Base-by-base conservation (phyloP, 2,888 invertebrate species). In the Hecatera dysodea region DNA sequence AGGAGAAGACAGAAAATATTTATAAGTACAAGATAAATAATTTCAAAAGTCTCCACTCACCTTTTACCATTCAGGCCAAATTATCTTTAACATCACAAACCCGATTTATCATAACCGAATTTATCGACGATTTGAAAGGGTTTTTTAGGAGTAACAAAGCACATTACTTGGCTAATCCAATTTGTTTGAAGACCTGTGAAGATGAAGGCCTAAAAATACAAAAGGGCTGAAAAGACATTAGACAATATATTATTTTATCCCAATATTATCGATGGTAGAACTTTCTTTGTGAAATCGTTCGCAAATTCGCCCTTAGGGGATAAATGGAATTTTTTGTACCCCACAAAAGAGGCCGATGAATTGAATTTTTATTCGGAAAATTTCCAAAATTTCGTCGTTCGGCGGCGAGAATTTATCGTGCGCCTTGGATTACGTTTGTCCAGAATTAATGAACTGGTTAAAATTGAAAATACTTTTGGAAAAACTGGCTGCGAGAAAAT, bases 211-310 rank as follows among this genome's bases (percentile, higher is more conserved):
- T 50, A 46, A 72, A 69, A 72, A 63, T 61, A 80, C 60, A 84
- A 76, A 84, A 64, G 72, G 69, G 61, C 56, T 50, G 53, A 48
- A 72, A 69, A 72, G 56, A 76, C 76, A 81, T 68, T 76, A 76
- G 59, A 55, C 48, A 46, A 69, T 81, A 65, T 72, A 83, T 77
- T 75, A 67, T 79, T 80, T 77, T 83, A 70, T 74, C 56, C 67
- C 71, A 53, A 68, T 70, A 78, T 78, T 83, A 80, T 78, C 75
- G 78, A 81, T 80, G 74, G 72, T 64, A 79, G 79, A 73, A 74
- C 68, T 75, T 82, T 84, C 82, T 86, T 86, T 85, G 78, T 83
- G 73, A 70, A 84, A 82, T 75, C 64, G 75, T 70, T 78, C 68
- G 67, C 77, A 79, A 80, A 83, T 83, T 81, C 69, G 46, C 61